Evolutionary conservation across 1,140 invertebrate genomes (phyloP).

Genomic region (Aphidius ervi): DNA sequence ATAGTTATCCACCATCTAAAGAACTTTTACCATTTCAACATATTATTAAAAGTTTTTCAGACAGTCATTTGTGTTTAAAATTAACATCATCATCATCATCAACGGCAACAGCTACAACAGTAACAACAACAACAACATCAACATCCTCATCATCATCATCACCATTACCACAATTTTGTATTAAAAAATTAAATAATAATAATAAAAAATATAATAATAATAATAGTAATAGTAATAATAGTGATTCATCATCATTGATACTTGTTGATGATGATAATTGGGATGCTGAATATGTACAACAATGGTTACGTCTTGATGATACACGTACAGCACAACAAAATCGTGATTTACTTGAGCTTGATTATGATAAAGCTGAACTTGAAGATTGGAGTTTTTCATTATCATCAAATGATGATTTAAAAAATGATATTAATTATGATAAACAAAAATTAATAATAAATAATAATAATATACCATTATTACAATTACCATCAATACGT

Average conservation of each 20-base stretch:
- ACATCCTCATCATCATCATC: conserved; percentile 27
- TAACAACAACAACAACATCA: conserved; percentile 44
- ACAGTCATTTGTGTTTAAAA: conserved; percentile 68
- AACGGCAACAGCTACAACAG: conserved; percentile 32
- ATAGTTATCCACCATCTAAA: conserved; percentile 67
- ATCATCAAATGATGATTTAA: conserved; percentile 62
- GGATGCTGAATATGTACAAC: conserved; percentile 71
- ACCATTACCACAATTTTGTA: conserved; percentile 26
- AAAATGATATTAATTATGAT: conserved; percentile 42
- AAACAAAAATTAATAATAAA: conserved; percentile 44
- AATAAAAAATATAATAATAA: too few relatives aligned
- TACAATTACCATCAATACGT: conserved; percentile 66
- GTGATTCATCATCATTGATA: conserved; percentile 37
- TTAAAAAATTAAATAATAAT: too few relatives aligned
- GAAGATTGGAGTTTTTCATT: conserved; percentile 76
- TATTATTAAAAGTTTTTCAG: conserved; percentile 67
- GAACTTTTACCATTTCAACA: conserved; percentile 67
- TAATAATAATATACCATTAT: conserved; percentile 50
- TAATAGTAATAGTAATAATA: conserved; percentile 35
- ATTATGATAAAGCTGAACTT: conserved; percentile 70
- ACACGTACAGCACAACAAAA: conserved; percentile 65
- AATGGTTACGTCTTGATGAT: conserved; percentile 69
- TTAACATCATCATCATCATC: conserved; percentile 54
- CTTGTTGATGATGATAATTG: conserved; percentile 59
- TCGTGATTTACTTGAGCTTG: conserved; percentile 63